Base-by-base conservation (phyloP, 1,140 invertebrate species). In the Portunus trituberculatus region DNA sequence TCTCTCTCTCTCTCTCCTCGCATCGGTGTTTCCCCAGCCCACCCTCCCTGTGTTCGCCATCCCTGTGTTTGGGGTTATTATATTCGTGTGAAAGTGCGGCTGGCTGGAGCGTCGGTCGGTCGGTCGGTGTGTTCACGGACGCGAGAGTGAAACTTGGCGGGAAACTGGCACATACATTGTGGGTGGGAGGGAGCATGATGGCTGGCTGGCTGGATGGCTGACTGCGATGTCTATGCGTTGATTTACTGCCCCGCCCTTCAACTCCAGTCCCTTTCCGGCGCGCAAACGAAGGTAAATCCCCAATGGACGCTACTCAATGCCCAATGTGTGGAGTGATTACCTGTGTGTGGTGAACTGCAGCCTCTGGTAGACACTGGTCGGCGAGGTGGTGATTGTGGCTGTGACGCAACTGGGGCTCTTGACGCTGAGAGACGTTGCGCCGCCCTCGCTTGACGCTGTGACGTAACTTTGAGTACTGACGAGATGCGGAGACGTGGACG, bases 391-490 rank as follows among this genome's bases (percentile, higher is more conserved):
- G 67, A 76, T 20, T 12, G 67, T n/a, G 67, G 67, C 20, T n/a
- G 67, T 76, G 67, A 76, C 67, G 67, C 25, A 76, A 76, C 20
- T 76, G 20, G 67, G 67, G 67, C 67, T 76, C 67, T n/a, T 76
- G 67, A 76, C 67, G 67, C n/a, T n/a, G 20, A 76, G 20, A n/a
- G 67, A 76, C 67, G 67, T n/a, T 0, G 67, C 67, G 6, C 67
- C 67, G 67, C 67, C 67, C 6, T 76, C n/a, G 25, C n/a, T 76
- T 76, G n/a, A 76, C 20, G 20, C 67, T n/a, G 67, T 76, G 67
- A 76, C n/a, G 67, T 76, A 76, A 76, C 67, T 76, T n/a, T 76
- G 67, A 76, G 67, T 76, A 76, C 67, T n/a, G 67, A 76, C 67
- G 67, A n/a, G 12, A 25, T 20, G n/a, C 67, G 67, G 4, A 8